Base-by-base conservation (phyloP, 2,113 vertebrate genomes). In the Lanius collurio region DNA sequence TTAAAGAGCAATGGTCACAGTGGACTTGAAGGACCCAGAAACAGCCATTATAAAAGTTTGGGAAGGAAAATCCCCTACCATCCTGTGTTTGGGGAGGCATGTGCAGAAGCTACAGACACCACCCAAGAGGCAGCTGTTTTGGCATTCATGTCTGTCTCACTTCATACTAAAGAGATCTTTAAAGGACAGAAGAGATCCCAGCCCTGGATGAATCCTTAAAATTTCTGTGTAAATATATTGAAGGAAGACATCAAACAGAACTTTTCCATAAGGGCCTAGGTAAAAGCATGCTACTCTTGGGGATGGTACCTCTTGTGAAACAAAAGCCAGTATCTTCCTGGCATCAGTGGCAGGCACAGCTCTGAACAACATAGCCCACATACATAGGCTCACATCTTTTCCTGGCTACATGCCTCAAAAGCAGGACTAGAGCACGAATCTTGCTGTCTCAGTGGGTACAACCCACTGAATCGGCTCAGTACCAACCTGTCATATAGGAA, bases 121-220 rank as follows among this genome's bases (percentile, higher is more conserved):
- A 74, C 3, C 6, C 22, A 44, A 60, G 31, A 57, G 30, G 35
- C n/a, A 91, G 42, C 8, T 1, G 1, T 33, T 78, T 24, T 3
- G 13, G 41, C 1, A 1, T 31, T 31, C 56, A 47, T 44, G 10
- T 41, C 50, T n/a, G 21, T 1, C 0, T 62, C 3, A 7, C 42
- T 75, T 87, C 42, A 62, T 31, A 18, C 12, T 75, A n/a, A 78
- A 67, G 11, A 28, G 39, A 55, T 57, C 30, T 71, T 78, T 39
- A 68, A 87, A 82, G 47, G 26, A 47, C 27, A 68, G 57, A 79
- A 75, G 27, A 79, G 10, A 68, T 31, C 6, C 3, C 4, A 16
- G 56, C 2, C 17, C 41, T 27, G 17, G 24, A 39, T 15, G 7
- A 85, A 85, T 2, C 7, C 49, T 44, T 68, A 60, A 60, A 23